phyloP scores from a whole-genome alignment of 1,140 invertebrate genomes.

The Euschistus heros region DNA sequence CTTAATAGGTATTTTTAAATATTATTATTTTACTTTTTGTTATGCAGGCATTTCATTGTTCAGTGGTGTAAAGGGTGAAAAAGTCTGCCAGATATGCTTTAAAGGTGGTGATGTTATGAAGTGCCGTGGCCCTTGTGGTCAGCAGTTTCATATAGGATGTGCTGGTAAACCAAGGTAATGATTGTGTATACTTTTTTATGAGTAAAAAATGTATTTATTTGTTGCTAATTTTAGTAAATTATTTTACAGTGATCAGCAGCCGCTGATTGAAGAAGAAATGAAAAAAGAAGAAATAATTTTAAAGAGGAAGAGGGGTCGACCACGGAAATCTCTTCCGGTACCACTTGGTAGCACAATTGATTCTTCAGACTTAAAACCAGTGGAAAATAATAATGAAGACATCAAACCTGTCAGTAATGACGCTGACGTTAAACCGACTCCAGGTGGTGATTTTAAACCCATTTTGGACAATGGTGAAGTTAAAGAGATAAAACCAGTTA shows the following conservation, averaged over 20 bases:
- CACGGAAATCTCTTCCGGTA: neutral
- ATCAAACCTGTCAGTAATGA: no score
- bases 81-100: constrained; percentile 44
- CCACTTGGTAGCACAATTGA: no score
- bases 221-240: neutral
- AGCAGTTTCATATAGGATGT: constrained; percentile 1
- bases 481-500: no score
- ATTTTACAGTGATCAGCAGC: neutral
- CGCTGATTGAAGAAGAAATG: neutral
- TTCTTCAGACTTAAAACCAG: no score
- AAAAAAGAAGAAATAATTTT: neutral
- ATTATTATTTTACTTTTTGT: neutral
- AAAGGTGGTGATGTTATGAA: constrained; percentile 48
- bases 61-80: constrained; percentile 22
- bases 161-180: neutral
- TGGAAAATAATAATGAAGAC: no score
- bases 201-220: neutral
- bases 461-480: no score
- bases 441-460: no score
- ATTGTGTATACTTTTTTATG: neutral
- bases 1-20: neutral
- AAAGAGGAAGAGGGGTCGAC: constrained; percentile 3
- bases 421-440: no score
- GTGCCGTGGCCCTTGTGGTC: constrained; percentile 46
- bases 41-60: constrained; percentile 20